phyloP scores from a whole-genome alignment of 2,888 invertebrate genomes.

The Ectemnius cavifrons region DNA sequence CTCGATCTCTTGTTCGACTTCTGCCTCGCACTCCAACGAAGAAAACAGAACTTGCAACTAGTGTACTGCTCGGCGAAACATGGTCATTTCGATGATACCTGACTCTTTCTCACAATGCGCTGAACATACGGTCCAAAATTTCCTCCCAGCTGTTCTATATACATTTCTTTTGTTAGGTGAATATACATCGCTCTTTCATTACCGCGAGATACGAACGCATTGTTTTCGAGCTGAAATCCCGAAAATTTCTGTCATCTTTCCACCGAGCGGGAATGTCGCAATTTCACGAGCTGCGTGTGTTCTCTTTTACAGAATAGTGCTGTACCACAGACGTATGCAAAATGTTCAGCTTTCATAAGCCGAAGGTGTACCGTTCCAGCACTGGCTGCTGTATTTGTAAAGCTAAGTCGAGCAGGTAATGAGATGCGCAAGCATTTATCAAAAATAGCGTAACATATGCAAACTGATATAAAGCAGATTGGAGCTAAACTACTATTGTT shows the following conservation, averaged over 20 bases:
- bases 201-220: slow-evolving; percentile 15
- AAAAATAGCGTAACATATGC: neutral
- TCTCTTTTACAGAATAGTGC: neutral
- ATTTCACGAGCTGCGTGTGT: neutral
- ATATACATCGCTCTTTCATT: slow-evolving; percentile 28
- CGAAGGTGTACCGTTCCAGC: slow-evolving; percentile 89
- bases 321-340: slow-evolving; percentile 50
- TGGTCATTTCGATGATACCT: slow-evolving; percentile 46
- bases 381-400: slow-evolving; percentile 93
- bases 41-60: slow-evolving; percentile 30
- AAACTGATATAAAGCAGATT: too few species aligned
- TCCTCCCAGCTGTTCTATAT: slow-evolving; percentile 28
- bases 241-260: slow-evolving; percentile 5
- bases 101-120: slow-evolving; percentile 30
- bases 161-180: slow-evolving; percentile 43
- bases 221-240: slow-evolving; percentile 21
- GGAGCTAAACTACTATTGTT: neutral
- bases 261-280: neutral
- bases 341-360: slow-evolving; percentile 93
- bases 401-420: slow-evolving; percentile 89
- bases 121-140: slow-evolving; percentile 38
- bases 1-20: slow-evolving; percentile 26
- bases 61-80: slow-evolving; percentile 41
- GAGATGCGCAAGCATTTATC: neutral
- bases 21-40: slow-evolving; percentile 16